phyloP scores from a whole-genome alignment of 2,888 invertebrate species.

The Dolomedes plantarius region DNA sequence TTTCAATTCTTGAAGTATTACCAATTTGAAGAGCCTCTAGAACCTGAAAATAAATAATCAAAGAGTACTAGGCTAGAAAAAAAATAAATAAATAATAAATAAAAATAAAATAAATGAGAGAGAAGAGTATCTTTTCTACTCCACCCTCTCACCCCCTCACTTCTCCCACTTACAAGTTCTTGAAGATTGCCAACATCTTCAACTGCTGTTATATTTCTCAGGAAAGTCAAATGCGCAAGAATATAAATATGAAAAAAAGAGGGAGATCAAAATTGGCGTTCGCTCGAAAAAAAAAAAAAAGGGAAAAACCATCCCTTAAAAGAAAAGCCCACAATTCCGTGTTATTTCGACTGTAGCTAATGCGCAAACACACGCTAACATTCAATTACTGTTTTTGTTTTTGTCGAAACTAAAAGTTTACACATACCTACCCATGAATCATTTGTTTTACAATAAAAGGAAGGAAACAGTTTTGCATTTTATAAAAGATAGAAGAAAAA shows the following conservation, averaged over 20 bases:
- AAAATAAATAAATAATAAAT: too few relatives aligned
- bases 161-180: conserved; percentile 27
- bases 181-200: conserved; percentile 57
- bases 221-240: conserved; percentile 63
- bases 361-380: conserved; percentile 69
- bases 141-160: neutral
- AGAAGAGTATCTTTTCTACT: conserved; percentile 28
- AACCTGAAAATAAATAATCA: conserved; percentile 63
- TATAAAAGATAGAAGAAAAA: conserved; percentile 42
- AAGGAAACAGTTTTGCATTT: conserved; percentile 56
- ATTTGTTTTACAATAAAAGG: conserved; percentile 62
- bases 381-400: conserved; percentile 70
- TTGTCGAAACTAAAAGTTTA: conserved; percentile 55
- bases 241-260: conserved; percentile 47
- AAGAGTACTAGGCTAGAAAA: conserved; percentile 13
- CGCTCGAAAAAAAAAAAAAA: neutral
- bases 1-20: conserved; percentile 60
- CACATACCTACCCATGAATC: conserved; percentile 70
- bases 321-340: conserved; percentile 26
- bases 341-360: conserved; percentile 65
- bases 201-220: conserved; percentile 63
- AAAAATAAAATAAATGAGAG: conserved; percentile 61
- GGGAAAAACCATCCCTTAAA: conserved; percentile 27
- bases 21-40: conserved; percentile 52
- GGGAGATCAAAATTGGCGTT: conserved; percentile 54